A percentile compares a stretch with the other conserved stretches of the same genome.
Evolutionary conservation across 1,140 invertebrate species (phyloP).

Genomic region (Thaumetopoea pityocampa): DNA sequence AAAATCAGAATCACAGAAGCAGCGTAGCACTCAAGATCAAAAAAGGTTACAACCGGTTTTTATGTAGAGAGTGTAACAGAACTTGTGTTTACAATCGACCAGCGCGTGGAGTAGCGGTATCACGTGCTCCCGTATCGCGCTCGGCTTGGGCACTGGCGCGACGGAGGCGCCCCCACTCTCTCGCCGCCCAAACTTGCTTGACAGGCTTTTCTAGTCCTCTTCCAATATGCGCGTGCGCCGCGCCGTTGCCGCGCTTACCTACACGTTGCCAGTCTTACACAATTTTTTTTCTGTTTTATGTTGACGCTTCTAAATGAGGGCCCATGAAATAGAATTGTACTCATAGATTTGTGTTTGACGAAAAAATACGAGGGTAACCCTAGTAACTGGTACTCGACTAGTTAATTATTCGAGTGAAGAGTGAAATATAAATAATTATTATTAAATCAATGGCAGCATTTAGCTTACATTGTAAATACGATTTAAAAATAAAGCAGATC

Average conservation of each 20-base stretch:
- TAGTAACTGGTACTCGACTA: conserved; percentile 1
- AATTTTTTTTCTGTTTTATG: conserved; percentile 62
- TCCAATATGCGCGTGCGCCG: conserved; percentile 60
- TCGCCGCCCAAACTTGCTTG: conserved; percentile 43
- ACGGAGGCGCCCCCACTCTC: conserved; percentile 39
- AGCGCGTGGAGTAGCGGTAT: conserved; percentile 15
- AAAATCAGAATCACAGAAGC: conserved; percentile 43
- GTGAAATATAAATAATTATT: too few relatives aligned
- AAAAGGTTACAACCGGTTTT: conserved; percentile 52
- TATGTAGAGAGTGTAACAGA: conserved; percentile 44
- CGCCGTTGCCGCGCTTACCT: conserved; percentile 58
- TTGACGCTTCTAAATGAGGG: conserved; percentile 64
- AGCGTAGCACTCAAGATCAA: conserved; percentile 38
- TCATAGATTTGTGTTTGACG: too few relatives aligned
- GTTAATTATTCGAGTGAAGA: neutral
- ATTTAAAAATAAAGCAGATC: neutral
- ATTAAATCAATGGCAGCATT: too few relatives aligned
- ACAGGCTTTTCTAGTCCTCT: conserved; percentile 58
- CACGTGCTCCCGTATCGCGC: conserved; percentile 40
- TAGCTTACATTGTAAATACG: neutral
- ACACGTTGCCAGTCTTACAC: conserved; percentile 54
- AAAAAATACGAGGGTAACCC: conserved; percentile 34
- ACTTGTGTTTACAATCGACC: conserved; percentile 35
- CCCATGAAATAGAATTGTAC: conserved; percentile 65
- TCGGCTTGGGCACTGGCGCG: conserved; percentile 52